Evolutionary conservation across 2,113 vertebrate species (phyloP), one percentile per base, ranked within the genome.

Genomic region (Harpagus bidentatus): DNA sequence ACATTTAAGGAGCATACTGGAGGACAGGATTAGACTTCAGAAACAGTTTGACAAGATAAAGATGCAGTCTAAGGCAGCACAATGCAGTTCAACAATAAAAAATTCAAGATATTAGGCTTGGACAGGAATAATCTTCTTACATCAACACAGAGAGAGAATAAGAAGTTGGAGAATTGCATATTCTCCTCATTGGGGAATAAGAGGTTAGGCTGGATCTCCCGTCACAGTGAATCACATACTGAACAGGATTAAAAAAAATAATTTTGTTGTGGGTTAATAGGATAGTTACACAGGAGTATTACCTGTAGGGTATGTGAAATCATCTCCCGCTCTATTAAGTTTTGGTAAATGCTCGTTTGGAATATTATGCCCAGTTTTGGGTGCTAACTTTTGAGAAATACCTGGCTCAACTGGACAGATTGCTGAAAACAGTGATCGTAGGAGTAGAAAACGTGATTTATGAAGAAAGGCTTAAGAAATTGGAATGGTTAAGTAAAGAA

Each of bases 221-320:
- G 1, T 90, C 74, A 76, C 62, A 80, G 71, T 63, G 55, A 92
- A 78, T 88, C 50, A 81, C 29, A 32, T 62, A 83, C 32, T 20
- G 26, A 91, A 76, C 32, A 84, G 61, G 70, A 82, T 82, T 74
- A 78, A 78, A 83, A 90, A 89, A 52, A 40, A 34, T 63, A 59
- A 56, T 95, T 96, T 93, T 86, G 14, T 74, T 87, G 65, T 84
- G 86, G 84, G 29, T 86, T 89, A 93, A 78, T 74, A 84, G 52
- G 65, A 40, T 71, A 76, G n/a, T 63, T 77, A 20, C 50, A 70
- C 38, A 84, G 22, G 22, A 81, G 12, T 58, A 58, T 83, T 95
- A 73, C 50, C n/a, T 81, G 34, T 73, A 77, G 36, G 17, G 16
- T 48, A 28, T 47, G 31, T 58, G 69, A 86, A 94, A 71, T 86